Evolutionary conservation across 2,113 vertebrate species (phyloP).

Genomic region (Archilochus colubris): DNA sequence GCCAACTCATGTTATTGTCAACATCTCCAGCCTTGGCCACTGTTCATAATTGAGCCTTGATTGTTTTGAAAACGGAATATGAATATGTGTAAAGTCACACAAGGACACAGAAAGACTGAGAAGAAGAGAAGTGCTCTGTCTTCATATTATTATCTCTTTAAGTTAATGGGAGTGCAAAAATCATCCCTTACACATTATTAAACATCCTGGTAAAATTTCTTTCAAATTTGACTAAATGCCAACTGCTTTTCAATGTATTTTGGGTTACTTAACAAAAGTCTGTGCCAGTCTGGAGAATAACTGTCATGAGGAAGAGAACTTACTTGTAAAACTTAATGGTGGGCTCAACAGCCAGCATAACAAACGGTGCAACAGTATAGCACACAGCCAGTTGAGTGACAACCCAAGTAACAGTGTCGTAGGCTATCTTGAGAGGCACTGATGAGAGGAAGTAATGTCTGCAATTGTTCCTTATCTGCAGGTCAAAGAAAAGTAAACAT

Average conservation of each 20-base stretch:
- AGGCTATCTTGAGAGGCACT: slow-evolving; percentile 68
- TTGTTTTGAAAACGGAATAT: neutral
- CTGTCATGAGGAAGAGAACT: neutral
- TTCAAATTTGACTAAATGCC: neutral
- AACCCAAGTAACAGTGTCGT: slow-evolving; percentile 74
- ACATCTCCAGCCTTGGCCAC: neutral
- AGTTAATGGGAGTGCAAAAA: neutral
- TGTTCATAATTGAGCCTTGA: neutral
- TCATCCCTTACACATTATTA: neutral
- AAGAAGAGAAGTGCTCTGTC: neutral
- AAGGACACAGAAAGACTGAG: neutral
- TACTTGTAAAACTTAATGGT: slow-evolving; percentile 82
- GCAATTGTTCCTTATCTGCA: slow-evolving; percentile 78
- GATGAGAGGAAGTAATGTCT: slow-evolving; percentile 77
- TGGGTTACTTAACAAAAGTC: neutral
- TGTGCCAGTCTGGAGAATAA: neutral
- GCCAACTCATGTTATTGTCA: neutral
- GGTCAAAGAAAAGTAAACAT: neutral
- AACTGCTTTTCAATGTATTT: neutral
- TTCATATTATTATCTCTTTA: neutral
- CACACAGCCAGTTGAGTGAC: slow-evolving; percentile 78
- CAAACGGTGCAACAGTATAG: slow-evolving; percentile 78
- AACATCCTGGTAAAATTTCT: neutral
- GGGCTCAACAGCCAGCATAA: slow-evolving; percentile 79
- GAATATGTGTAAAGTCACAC: neutral